Conservation (phyloP, 2,113 vertebrate genomes). For the Marmota flaviventris region DNA sequence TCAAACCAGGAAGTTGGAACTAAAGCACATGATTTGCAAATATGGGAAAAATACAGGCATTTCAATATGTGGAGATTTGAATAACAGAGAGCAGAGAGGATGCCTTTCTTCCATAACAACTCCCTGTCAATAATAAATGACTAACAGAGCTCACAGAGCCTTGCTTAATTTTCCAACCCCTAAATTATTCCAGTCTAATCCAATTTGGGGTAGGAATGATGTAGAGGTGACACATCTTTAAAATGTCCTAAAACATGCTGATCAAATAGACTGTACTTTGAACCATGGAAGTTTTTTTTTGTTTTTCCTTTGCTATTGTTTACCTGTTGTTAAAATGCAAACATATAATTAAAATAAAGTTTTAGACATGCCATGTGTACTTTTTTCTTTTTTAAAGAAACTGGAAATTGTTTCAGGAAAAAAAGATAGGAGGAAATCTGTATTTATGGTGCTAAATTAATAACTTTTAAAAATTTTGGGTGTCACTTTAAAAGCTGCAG, state of each 20-base stretch:
- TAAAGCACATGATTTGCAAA: neutral
- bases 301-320: neutral
- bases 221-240: neutral
- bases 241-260: neutral
- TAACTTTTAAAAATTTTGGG: constrained; percentile 4
- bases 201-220: neutral
- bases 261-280: neutral
- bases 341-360: neutral
- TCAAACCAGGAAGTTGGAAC: neutral
- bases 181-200: neutral
- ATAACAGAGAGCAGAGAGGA: neutral
- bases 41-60: neutral
- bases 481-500: constrained; percentile 45
- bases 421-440: neutral
- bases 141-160: neutral
- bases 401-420: neutral
- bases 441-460: constrained; percentile 36
- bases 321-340: neutral
- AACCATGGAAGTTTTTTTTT: accelerated
- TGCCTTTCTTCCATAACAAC: neutral
- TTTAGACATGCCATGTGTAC: neutral
- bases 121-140: neutral
- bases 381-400: neutral
- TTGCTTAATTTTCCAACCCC: neutral
- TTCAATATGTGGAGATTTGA: neutral